Conservation (phyloP, 2,113 vertebrate species). For the Heterocephalus glaber region DNA sequence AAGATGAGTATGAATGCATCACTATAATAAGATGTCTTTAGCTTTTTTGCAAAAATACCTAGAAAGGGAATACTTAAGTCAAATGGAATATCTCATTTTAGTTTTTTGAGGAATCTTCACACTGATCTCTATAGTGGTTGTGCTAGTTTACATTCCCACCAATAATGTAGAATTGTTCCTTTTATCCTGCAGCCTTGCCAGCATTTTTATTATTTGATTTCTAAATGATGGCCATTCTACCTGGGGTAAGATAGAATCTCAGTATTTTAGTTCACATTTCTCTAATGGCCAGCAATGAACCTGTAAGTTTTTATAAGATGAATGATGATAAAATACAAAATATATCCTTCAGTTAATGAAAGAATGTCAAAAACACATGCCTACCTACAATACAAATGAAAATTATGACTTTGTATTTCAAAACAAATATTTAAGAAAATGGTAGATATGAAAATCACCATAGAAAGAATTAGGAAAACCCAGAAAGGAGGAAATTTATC, state of each 20-base stretch:
- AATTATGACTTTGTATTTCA: not conserved
- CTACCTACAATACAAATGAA: not conserved
- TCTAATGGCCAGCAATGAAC: not conserved
- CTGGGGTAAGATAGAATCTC: not conserved
- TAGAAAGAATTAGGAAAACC: not conserved
- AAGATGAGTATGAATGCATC: not conserved
- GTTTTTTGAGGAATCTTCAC: not conserved
- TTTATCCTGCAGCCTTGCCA: not conserved
- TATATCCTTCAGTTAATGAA: not conserved
- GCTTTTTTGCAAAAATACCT: not conserved
- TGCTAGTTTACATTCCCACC: not conserved
- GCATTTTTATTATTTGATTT: not conserved
- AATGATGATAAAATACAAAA: not conserved
- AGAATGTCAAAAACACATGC: not conserved
- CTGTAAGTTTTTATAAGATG: not conserved
- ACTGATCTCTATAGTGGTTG: not conserved
- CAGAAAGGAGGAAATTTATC: not conserved
- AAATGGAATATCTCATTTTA: not conserved
- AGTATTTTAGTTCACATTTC: not conserved
- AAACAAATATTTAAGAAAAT: slow-evolving; percentile 21
- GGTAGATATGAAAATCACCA: not conserved
- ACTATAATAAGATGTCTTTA: not conserved
- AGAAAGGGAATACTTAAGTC: not conserved
- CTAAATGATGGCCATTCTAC: not conserved
- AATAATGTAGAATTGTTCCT: not conserved